Conservation (phyloP, 2,888 invertebrate genomes). For the Ditylenchus weischeri region DNA sequence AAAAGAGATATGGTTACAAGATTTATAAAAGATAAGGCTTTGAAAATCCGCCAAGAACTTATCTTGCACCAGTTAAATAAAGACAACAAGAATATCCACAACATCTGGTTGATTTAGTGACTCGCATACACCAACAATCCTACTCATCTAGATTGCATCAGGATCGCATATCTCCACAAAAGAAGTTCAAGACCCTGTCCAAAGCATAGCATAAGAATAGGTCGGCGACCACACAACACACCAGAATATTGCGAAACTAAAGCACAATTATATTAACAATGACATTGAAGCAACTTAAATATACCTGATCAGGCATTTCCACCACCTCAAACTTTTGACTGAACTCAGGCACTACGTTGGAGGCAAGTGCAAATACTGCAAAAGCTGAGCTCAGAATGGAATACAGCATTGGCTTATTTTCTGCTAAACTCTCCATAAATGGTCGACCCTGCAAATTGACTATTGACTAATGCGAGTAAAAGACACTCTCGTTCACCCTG, state of each 20-base stretch:
- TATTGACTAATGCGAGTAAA: background rate
- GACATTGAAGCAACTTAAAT: slow-evolving; percentile 13
- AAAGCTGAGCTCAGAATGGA: slow-evolving; percentile 80
- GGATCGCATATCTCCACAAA: slow-evolving; percentile 36
- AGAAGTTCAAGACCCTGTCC: slow-evolving; percentile 64
- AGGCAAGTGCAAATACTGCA: slow-evolving; percentile 77
- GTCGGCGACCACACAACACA: slow-evolving; percentile 75
- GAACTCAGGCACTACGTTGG: slow-evolving; percentile 73
- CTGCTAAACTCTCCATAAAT: slow-evolving; percentile 91
- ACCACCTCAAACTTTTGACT: slow-evolving; percentile 89
- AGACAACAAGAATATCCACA: too few species aligned
- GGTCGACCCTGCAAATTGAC: slow-evolving; percentile 79
- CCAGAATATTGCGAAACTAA: slow-evolving; percentile 82
- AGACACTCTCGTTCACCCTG: slow-evolving; percentile 68
- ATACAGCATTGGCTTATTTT: slow-evolving; percentile 87
- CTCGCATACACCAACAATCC: too few species aligned
- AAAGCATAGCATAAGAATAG: slow-evolving; percentile 79
- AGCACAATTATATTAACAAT: slow-evolving; percentile 25
- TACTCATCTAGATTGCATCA: background rate
- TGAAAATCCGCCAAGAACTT: too few species aligned
- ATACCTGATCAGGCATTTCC: slow-evolving; percentile 81
- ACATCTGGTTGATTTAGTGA: too few species aligned
- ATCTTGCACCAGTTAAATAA: too few species aligned
- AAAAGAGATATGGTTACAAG: too few species aligned
- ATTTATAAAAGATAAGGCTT: too few species aligned